Evolutionary conservation across 2,113 vertebrate genomes (phyloP), one percentile per base, ranked within the genome.

Genomic region (Macroglossus sobrinus): DNA sequence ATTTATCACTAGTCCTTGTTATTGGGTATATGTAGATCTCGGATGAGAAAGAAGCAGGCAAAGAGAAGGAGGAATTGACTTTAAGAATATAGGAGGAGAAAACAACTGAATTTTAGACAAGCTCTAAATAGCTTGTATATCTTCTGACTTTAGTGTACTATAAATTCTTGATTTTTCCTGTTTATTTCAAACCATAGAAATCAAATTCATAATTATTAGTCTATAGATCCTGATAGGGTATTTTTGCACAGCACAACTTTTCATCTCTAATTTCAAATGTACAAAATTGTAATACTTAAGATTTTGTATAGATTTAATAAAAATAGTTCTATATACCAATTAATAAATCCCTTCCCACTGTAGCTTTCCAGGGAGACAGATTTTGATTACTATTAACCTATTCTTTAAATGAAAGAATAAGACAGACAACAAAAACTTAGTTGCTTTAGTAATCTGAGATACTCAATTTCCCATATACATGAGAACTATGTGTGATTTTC

Each of bases 101-200:
- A 61, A 86, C 55, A 90, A 50, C 53, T 92, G 28, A 97, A 92
- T 92, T 93, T 92, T 91, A 68, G 19, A 69, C 4, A 74, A 72
- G 16, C 13, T 68, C n/a, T 91, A 85, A 84, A 84, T 76, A 79
- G 69, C 3, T 22, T 53, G 3, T 28, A 55, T 74, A 33, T 9
- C 7, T 81, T 97, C 66, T 66, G 19, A 78, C 22, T 26, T 74
- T 84, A 21, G 72, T 53, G 10, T 66, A 33, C 50, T 71, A 22
- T 30, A 86, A 61, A 22, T 75, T 94, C 61, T 95, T 61, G 21
- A 66, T 90, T 61, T 45, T 47, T 47, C 13, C 13, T 86, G 2
- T 11, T 82, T 33, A 68, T 80, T 75, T 89, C 6, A 22, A 84
- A 85, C 16, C 50, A 75, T 3, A 45, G 40, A 93, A 85, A 81